Conservation (phyloP, 1,140 invertebrate genomes). For the Periplaneta americana region DNA sequence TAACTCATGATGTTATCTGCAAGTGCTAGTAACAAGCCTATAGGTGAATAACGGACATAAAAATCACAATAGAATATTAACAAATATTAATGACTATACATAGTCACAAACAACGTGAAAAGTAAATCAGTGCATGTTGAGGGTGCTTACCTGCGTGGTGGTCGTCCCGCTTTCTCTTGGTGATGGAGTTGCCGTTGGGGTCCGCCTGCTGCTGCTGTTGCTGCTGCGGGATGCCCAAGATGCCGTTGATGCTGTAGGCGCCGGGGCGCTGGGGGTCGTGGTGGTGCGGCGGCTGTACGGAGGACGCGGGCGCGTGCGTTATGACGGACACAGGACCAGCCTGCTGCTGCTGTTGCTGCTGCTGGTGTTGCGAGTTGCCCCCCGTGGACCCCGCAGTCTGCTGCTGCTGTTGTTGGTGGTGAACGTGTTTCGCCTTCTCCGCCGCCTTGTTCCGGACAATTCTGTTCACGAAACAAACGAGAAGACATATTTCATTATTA, state of each 20-base stretch:
- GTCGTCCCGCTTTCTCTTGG: slow-evolving; percentile 63
- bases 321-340: slow-evolving; percentile 52
- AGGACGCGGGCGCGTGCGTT: slow-evolving; percentile 51
- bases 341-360: slow-evolving; percentile 31
- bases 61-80: no score
- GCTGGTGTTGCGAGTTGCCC: slow-evolving; percentile 9
- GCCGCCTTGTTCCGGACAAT: slow-evolving; percentile 95
- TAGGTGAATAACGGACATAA: no score
- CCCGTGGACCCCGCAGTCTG: slow-evolving; percentile 31
- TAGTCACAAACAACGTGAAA: no score
- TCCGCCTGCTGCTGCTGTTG: slow-evolving; percentile 59
- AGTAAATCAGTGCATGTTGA: no score
- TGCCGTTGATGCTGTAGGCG: slow-evolving; percentile 93
- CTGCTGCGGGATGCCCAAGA: slow-evolving; percentile 74
- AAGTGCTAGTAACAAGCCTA: no score
- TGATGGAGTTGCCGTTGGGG: slow-evolving; percentile 59
- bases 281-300: slow-evolving; percentile 19
- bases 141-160: slow-evolving; percentile 45
- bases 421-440: slow-evolving; percentile 89
- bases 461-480: no score
- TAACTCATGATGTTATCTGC: no score
- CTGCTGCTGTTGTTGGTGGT: slow-evolving; percentile 62
- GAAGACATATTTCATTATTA: no score
- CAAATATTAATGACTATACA: no score
- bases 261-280: slow-evolving; percentile 38